A percentile compares a stretch with the other conserved stretches of the same genome.
These are phyloP conservation scores for Megaceryle torquata DNA, from an alignment of 2,113 vertebrate genomes.

Conservation along the genomic window DNA sequence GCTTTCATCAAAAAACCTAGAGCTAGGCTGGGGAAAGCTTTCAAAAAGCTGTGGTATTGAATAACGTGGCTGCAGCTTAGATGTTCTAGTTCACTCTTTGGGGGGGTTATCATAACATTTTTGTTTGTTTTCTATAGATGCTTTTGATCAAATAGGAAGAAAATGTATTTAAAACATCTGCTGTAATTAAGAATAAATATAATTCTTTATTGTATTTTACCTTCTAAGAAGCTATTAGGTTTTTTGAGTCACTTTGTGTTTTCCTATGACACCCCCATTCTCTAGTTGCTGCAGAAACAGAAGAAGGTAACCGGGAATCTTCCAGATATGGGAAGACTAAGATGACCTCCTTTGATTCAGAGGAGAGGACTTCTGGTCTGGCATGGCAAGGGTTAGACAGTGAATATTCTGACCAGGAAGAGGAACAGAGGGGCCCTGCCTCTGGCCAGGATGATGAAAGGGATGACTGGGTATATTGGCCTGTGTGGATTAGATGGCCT, in stretches of 20 bases:
- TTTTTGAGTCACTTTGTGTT: neutral
- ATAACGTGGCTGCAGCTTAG: neutral
- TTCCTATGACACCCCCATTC: neutral
- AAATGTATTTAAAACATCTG: neutral
- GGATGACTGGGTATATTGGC: too few relatives aligned
- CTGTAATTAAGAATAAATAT: neutral
- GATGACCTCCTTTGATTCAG: too few relatives aligned
- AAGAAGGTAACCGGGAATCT: too few relatives aligned
- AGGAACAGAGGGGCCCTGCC: too few relatives aligned
- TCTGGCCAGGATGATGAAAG: too few relatives aligned
- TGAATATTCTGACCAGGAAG: too few relatives aligned
- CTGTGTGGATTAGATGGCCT: too few relatives aligned
- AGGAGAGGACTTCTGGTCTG: too few relatives aligned
- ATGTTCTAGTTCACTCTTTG: neutral
- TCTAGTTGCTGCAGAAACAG: too few relatives aligned
- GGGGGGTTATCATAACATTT: neutral
- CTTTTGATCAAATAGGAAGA: neutral
- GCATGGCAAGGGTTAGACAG: too few relatives aligned
- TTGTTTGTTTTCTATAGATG: neutral
- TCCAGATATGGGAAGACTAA: too few relatives aligned
- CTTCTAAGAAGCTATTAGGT: neutral
- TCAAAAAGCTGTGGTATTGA: neutral
- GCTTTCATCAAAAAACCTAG: slow-evolving; percentile 52
- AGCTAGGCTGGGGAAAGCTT: neutral
- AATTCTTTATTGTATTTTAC: neutral